Conservation (phyloP, 2,113 vertebrate species). For the Solenodon paradoxus region DNA sequence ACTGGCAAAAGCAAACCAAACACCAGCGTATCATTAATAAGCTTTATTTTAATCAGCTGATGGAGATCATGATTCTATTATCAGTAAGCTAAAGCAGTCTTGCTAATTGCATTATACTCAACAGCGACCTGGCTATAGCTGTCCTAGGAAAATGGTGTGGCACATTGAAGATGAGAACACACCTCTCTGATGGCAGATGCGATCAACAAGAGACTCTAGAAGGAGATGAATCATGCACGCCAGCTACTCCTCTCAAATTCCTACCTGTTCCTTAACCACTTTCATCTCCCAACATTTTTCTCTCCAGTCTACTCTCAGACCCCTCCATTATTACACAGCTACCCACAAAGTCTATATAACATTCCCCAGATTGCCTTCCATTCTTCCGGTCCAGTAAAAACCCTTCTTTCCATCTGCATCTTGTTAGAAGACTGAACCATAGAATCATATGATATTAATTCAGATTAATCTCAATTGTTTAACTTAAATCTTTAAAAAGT, state of each 20-base stretch:
- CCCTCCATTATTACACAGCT: not conserved
- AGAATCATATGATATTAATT: not conserved
- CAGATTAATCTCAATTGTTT: not conserved
- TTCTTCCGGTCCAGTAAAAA: not conserved
- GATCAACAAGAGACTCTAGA: not conserved
- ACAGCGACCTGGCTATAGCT: not conserved
- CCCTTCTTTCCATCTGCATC: not conserved
- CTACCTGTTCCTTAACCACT: not conserved
- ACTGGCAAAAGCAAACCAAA: not conserved
- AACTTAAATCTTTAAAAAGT: too few relatives aligned
- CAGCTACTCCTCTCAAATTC: not conserved
- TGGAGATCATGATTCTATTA: not conserved
- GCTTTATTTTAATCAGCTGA: not conserved
- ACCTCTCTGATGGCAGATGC: not conserved
- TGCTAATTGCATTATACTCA: not conserved
- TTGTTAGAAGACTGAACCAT: not conserved
- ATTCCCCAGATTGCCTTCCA: not conserved
- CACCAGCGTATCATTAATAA: too few relatives aligned
- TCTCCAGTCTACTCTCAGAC: not conserved
- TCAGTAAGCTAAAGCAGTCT: not conserved
- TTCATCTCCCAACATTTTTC: not conserved
- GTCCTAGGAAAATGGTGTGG: too few relatives aligned
- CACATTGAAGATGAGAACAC: not conserved
- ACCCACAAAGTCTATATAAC: not conserved
- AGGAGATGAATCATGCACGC: not conserved